Evolutionary conservation across 30 jellyfish, hydroid and myxozoan species (phyloP), one percentile per base, ranked within the genome.

Genomic region (Aurelia sp.): DNA sequence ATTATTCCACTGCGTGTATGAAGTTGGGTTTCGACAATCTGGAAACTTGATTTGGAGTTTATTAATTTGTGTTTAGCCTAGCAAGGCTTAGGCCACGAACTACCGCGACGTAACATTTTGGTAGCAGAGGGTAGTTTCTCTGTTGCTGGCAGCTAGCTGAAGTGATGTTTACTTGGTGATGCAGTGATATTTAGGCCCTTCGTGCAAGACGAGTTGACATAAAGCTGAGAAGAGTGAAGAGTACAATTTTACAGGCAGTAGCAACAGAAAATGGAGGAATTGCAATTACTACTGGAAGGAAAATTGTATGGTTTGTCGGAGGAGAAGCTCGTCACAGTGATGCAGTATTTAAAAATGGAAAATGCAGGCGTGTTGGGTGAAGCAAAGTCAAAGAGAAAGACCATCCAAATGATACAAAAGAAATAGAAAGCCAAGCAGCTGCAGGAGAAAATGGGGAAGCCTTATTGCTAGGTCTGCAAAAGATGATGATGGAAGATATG

Each of bases 391-490:
- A n/a, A 50, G 67, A 75, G 86, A 63, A 53, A 75, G 30, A 75
- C 74, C 33, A 75, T 75, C 69, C 72, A 75, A 55, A 75, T 76
- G 22, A 75, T 75, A 75, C 74, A 75, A 48, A 48, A 53, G 86
- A 75, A 53, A 75, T 75, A 33, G 74, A 75, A 75, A 51, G 86
- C 74, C 72, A 75, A 75, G 86, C 63, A 75, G 74, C 86, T 75
- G 74, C n/a, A n/a, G n/a, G 74, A 13, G 86, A 75, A 75, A 18
- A 31, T 75, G 86, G 86, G 24, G 86, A 75, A 53, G 74, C 86
- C 86, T 55, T 75, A 16, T 63, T 61, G 80, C 33, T 48, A 78
- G 69, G 78, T 51, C 78, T 78, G 15, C 71, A 38, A 65, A 78
- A 38, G 80, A 61, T 59, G 22, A 65, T 78, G 47, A 53, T 63